Conservation (phyloP, 1,140 invertebrate species). For the Trachymyrmex cornetzi region DNA sequence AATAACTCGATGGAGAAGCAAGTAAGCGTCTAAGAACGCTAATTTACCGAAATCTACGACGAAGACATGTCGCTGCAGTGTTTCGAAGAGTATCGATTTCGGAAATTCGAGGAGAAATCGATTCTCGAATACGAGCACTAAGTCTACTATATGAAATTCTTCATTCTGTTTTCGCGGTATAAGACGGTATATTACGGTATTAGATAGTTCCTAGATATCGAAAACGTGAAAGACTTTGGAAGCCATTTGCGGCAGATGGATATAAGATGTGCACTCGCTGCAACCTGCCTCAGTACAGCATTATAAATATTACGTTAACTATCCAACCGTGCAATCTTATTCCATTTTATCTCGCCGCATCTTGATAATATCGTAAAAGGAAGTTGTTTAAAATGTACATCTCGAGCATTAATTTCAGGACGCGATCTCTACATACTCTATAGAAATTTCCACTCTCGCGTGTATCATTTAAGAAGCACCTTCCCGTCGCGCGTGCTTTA, state of each 20-base stretch:
- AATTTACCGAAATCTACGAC: slow-evolving; percentile 33
- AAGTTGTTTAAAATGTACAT: slow-evolving; percentile 26
- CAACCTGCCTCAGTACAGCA: background rate
- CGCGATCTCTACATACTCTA: background rate
- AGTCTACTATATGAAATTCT: slow-evolving; percentile 38
- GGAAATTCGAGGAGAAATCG: background rate
- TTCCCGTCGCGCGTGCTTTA: background rate
- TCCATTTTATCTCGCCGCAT: background rate
- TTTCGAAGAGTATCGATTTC: background rate
- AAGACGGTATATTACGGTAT: background rate
- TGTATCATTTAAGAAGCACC: slow-evolving; percentile 16
- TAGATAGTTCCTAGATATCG: slow-evolving; percentile 45
- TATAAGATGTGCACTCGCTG: slow-evolving; percentile 56
- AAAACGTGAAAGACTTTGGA: background rate
- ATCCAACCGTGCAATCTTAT: slow-evolving; percentile 17
- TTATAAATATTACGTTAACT: slow-evolving; percentile 27
- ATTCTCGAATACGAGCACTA: slow-evolving; percentile 24
- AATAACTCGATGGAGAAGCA: background rate
- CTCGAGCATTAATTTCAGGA: slow-evolving; percentile 9
- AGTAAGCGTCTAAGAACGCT: slow-evolving; percentile 11
- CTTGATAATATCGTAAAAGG: background rate
- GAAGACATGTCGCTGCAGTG: background rate
- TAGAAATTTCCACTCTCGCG: slow-evolving; percentile 15
- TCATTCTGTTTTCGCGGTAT: slow-evolving; percentile 11
- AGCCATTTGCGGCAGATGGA: slow-evolving; percentile 26